Evolutionary conservation across 2,888 invertebrate species (phyloP).

Genomic region (Macaria notata): DNA sequence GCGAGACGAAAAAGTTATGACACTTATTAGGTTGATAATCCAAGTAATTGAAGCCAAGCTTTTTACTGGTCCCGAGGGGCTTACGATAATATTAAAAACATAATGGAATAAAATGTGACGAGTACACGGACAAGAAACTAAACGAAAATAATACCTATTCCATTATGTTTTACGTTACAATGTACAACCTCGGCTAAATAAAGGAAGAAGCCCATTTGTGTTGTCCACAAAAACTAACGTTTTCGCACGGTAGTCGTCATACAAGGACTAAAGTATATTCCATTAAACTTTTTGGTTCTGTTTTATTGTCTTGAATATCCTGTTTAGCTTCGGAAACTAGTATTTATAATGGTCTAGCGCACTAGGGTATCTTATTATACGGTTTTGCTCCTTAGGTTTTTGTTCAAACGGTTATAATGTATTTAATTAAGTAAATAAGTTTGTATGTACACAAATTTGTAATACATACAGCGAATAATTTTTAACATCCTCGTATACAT

Average conservation of each 20-base stretch:
- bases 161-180: too few relatives aligned
- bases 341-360: background rate
- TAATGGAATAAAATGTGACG: too few relatives aligned
- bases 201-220: conserved; percentile 18
- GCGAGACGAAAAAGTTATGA: conserved; percentile 14
- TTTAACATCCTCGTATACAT: too few relatives aligned
- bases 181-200: conserved; percentile 7
- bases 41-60: conserved; percentile 12
- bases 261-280: conserved; percentile 8
- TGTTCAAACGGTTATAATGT: too few relatives aligned
- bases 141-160: too few relatives aligned
- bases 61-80: background rate
- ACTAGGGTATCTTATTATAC: too few relatives aligned
- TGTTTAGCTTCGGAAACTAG: background rate
- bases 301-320: conserved; percentile 9
- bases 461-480: too few relatives aligned
- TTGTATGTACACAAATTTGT: too few relatives aligned
- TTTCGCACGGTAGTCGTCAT: conserved; percentile 20
- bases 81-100: too few relatives aligned
- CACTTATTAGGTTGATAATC: conserved; percentile 12
- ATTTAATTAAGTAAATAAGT: too few relatives aligned
- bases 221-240: conserved; percentile 10
- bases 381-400: too few relatives aligned
- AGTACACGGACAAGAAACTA: too few relatives aligned
- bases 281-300: conserved; percentile 6